These are phyloP conservation scores for Pseudomugil tenellus DNA, from an alignment of 2,797 vertebrate species.

Conservation along the genomic window DNA sequence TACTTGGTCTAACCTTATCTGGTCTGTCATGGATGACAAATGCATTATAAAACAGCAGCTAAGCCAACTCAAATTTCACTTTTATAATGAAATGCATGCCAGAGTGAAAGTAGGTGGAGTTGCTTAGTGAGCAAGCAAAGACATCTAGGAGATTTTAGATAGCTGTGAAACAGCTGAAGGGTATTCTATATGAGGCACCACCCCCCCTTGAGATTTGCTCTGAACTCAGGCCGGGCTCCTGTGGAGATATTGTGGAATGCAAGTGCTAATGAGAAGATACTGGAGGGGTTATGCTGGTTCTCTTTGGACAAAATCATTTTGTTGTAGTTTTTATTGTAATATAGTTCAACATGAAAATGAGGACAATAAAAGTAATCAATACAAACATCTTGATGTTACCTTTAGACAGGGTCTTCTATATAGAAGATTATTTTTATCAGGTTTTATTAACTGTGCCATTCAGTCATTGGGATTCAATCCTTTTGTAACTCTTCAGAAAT, in stretches of 20 bases:
- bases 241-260: constrained; percentile 76
- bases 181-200: constrained; percentile 82
- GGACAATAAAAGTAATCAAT: neutral
- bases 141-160: constrained; percentile 74
- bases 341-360: constrained; percentile 6
- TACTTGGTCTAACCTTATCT: constrained; percentile 60
- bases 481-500: constrained; percentile 26
- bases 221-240: constrained; percentile 74
- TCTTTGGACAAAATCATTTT: constrained; percentile 50
- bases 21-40: constrained; percentile 71
- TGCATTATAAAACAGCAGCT: constrained; percentile 69
- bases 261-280: constrained; percentile 84
- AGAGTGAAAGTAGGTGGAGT: constrained; percentile 63
- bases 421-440: constrained; percentile 1
- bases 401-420: neutral
- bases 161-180: constrained; percentile 82
- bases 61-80: constrained; percentile 57
- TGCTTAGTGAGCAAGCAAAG: constrained; percentile 65
- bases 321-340: constrained; percentile 35
- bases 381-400: neutral
- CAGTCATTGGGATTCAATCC: constrained; percentile 27
- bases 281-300: constrained; percentile 68
- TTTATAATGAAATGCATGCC: constrained; percentile 64
- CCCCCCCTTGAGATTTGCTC: constrained; percentile 77
- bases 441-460: constrained; percentile 1